These are phyloP conservation scores for Xestia sexstrigata DNA, from an alignment of 2,888 invertebrate species.

Conservation along the genomic window DNA sequence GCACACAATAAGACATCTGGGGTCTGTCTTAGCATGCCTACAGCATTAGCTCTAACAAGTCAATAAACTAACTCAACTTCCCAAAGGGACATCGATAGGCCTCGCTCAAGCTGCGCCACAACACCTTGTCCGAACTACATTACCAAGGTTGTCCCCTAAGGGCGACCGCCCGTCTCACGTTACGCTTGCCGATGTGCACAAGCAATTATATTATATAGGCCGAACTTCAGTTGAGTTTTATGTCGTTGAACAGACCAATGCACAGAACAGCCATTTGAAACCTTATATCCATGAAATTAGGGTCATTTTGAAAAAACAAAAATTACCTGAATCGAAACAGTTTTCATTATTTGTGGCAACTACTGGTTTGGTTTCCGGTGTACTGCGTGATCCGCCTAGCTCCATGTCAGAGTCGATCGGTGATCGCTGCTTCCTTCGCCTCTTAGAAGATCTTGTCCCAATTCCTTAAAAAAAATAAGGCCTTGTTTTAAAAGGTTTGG, in stretches of 20 bases:
- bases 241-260: neutral
- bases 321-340: slow-evolving; percentile 67
- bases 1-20: too few species aligned
- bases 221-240: neutral
- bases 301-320: neutral
- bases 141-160: too few species aligned
- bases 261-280: too few species aligned
- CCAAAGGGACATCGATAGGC: too few species aligned
- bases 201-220: neutral
- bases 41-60: too few species aligned
- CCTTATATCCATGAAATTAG: neutral
- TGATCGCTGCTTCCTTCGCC: slow-evolving; percentile 33
- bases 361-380: slow-evolving; percentile 44
- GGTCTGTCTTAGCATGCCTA: too few species aligned
- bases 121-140: too few species aligned
- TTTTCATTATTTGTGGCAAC: slow-evolving; percentile 30
- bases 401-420: slow-evolving; percentile 32
- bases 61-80: too few species aligned
- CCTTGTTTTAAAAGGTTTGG: neutral
- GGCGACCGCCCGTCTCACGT: too few species aligned
- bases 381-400: slow-evolving; percentile 24
- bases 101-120: too few species aligned
- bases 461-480: slow-evolving; percentile 15
- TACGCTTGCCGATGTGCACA: neutral
- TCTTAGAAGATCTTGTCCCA: slow-evolving; percentile 26